Conservation (phyloP, 2,797 vertebrate genomes). For the Amniataba percoides region DNA sequence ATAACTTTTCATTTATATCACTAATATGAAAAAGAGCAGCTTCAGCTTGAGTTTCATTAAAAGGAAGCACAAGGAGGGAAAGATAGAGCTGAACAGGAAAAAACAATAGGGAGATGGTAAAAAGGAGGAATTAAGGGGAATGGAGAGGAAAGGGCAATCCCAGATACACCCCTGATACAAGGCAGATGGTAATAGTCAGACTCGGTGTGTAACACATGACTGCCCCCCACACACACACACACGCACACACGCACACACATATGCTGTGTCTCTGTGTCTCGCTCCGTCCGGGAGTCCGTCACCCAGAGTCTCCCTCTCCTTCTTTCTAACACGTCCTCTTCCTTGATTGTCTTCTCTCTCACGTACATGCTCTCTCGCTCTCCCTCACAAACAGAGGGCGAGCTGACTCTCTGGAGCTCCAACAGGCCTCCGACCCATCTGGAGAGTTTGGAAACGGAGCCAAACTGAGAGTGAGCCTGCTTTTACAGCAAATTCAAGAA, state of each 20-base stretch:
- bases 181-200: constrained; percentile 31
- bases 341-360: constrained; percentile 37
- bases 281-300: constrained; percentile 19
- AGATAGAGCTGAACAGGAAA: no score
- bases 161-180: constrained; percentile 22
- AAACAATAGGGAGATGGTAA: neutral
- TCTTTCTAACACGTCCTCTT: neutral
- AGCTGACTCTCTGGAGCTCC: constrained; percentile 19
- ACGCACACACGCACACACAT: constrained; percentile 22
- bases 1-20: neutral
- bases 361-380: neutral
- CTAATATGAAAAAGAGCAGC: neutral
- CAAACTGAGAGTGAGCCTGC: constrained; percentile 6
- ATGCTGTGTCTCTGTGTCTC: constrained; percentile 17
- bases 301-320: constrained; percentile 7
- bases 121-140: constrained; percentile 2
- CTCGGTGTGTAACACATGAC: constrained; percentile 36
- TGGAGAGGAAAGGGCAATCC: constrained; percentile 15
- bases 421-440: constrained; percentile 43
- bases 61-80: neutral
- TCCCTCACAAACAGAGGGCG: constrained; percentile 3
- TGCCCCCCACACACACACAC: constrained; percentile 11
- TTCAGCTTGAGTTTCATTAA: neutral
- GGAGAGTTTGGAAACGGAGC: constrained; percentile 28
- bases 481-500: neutral